Evolutionary conservation across 2,888 invertebrate species (phyloP), one percentile per base, ranked within the genome.

Genomic region (Oxyteleia sp.): DNA sequence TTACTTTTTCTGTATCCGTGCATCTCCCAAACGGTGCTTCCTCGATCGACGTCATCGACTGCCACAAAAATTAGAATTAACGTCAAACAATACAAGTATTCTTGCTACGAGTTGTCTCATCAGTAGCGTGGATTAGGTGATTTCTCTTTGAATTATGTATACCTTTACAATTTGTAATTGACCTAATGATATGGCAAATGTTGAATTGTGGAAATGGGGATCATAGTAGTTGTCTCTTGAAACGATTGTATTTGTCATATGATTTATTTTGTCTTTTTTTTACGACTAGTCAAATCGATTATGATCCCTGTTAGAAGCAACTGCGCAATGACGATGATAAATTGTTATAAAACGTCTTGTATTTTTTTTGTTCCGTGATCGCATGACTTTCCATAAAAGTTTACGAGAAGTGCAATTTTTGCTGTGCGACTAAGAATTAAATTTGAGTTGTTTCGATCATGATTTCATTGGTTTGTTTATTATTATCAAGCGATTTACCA

Each of bases 361-460:
- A n/a, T 35, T 53, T 51, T 61, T 38, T n/a, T 57, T n/a, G 10
- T 53, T 68, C 53, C 13, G 64, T 18, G 66, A 61, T 29, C 32
- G 45, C 49, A n/a, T 45, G 29, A 61, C 45, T 57, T 71, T 71
- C 4, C 32, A 72, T n/a, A 13, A 41, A 49, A 32, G 20, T 72
- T 23, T 72, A 72, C 64, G 59, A 49, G 43, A 72, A 72, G 80
- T 80, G 80, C 80, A 80, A 80, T 80, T 80, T 72, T 66, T 16
- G 72, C 51, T 72, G 80, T 80, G 72, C 64, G 64, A 79, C 69
- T 38, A 71, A 57, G 38, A 26, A 41, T 38, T 78, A 32, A 53
- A 55, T 45, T 47, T 16, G 49, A 41, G 18, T 75, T 68, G 8
- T 53, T 55, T 64, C 51, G 18, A 79, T 63, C 23, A 41, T 43